Base-by-base conservation (phyloP, 2,797 vertebrate species). In the Sciurus vulgaris region DNA sequence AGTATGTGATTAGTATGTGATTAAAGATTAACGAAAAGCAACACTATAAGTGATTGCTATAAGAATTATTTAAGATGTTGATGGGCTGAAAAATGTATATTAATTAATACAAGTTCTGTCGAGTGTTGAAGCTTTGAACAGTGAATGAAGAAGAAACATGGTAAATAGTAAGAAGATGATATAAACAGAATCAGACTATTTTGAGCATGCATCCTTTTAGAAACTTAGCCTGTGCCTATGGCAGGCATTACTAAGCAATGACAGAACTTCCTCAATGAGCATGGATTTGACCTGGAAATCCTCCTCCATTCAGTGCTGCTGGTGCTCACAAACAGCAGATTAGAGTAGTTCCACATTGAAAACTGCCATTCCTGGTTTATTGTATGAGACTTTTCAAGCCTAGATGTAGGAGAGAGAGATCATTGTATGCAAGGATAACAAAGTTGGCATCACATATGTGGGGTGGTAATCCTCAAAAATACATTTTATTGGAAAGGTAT, bases 11-110 rank as follows among this genome's bases (percentile, higher is more conserved):
- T 73, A 83, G 28, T 35, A 87, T 61, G 7, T 38, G 28, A 77
- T 72, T 9, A 0, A 86, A 82, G 38, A 86, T 69, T 83, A 96
- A 83, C 51, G 77, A 61, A 96, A 92, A 86, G 59, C 38, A 86
- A n/a, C 7, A 51, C 22, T 61, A 33, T 49, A 51, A 77, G 6
- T 8, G 28, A 38, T 83, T 15, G 63, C 17, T 86, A 77, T 78
- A 83, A 74, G 24, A 93, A 30, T 49, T 79, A 69, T n/a, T 72
- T 69, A 56, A n/a, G 51, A 65, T 49, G 5, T 83, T 72, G 38
- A 49, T 72, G 33, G 54, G 38, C 67, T 59, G 82, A 93, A 77
- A 38, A 79, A 76, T 17, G 28, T 65, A 33, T 78, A 89, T 54
- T n/a, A 51, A 67, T n/a, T 76, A 88, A 84, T 51, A 47, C 54